A percentile compares a stretch with the other conserved stretches of the same genome.
Conservation (phyloP, 2,113 vertebrate species). For the Clarias batrachus region DNA sequence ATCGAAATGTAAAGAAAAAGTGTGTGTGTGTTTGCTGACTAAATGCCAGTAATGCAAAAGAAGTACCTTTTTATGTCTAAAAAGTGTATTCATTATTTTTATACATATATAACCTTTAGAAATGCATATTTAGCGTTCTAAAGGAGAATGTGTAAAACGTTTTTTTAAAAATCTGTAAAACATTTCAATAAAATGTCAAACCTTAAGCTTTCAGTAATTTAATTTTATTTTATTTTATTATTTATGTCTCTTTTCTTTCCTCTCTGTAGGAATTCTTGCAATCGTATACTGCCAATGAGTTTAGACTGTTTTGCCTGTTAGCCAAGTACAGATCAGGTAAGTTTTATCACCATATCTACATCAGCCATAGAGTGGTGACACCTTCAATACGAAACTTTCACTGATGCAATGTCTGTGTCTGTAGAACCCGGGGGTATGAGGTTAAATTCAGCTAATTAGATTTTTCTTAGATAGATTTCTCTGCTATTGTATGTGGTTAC, state of each 20-base stretch:
- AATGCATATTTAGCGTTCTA: too few relatives aligned
- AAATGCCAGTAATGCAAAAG: not conserved
- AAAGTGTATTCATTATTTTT: not conserved
- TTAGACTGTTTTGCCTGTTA: conserved; percentile 89
- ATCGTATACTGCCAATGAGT: conserved; percentile 80
- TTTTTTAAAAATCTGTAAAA: not conserved
- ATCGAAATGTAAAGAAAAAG: too few relatives aligned
- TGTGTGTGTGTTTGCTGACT: not conserved
- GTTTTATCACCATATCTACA: conserved; percentile 20
- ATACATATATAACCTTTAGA: too few relatives aligned
- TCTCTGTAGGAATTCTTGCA: conserved; percentile 82
- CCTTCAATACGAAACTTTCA: too few relatives aligned
- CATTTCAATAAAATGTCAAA: not conserved
- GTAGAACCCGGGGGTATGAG: too few relatives aligned
- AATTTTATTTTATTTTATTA: not conserved
- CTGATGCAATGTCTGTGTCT: too few relatives aligned
- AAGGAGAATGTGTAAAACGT: not conserved
- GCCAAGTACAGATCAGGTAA: conserved; percentile 89
- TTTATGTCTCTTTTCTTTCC: not conserved
- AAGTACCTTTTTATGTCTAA: not conserved
- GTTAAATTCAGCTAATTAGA: too few relatives aligned
- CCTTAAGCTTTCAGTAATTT: not conserved
- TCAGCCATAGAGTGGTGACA: not conserved
- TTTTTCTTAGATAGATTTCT: too few relatives aligned
- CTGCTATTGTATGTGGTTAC: too few relatives aligned